Evolutionary conservation across 2,888 invertebrate genomes (phyloP), one percentile per base, ranked within the genome.

Genomic region (Ormyrus pomaceus): DNA sequence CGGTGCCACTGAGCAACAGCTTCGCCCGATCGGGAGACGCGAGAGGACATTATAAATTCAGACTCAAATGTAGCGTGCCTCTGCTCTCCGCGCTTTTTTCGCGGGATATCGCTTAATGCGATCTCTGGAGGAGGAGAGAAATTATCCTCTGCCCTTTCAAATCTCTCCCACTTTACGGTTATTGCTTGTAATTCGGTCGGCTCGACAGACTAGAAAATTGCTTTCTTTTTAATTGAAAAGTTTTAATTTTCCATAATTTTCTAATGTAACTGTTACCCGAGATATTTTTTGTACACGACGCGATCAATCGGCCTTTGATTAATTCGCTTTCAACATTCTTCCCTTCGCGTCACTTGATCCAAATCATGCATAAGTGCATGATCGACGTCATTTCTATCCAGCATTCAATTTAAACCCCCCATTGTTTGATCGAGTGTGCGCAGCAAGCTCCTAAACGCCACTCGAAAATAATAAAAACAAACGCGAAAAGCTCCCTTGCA

Each of bases 51-150:
- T 90, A 89, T 90, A 90, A 90, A 90, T 90, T 89, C 86, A 87
- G 82, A 87, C 87, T 87, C 89, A 90, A 90, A 90, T 89, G 89
- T 89, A 90, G 88, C 89, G 90, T 88, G 87, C 87, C 87, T 56
- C 76, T 72, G 34, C 34, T 4, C 4, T 89, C 87, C 88, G 64
- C 59, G 9, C 45, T n/a, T 58, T 50, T 89, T 86, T 84, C 83
- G 81, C 82, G 84, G 82, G 88, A 86, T 89, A 89, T 89, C 90
- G 84, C 89, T 87, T 87, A 86, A 88, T 88, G 87, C 86, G 87
- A 89, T 82, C 79, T 77, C 61, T 45, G 34, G 51, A 10, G n/a
- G 53, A 13, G 13, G 45, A 34, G 66, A 58, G 69, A 79, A 82
- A 79, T 82, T 76, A 76, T 79, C 64, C 64, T 70, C 45, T n/a